phyloP scores from a whole-genome alignment of 2,113 vertebrate species.

The Zosterops pallidus region DNA sequence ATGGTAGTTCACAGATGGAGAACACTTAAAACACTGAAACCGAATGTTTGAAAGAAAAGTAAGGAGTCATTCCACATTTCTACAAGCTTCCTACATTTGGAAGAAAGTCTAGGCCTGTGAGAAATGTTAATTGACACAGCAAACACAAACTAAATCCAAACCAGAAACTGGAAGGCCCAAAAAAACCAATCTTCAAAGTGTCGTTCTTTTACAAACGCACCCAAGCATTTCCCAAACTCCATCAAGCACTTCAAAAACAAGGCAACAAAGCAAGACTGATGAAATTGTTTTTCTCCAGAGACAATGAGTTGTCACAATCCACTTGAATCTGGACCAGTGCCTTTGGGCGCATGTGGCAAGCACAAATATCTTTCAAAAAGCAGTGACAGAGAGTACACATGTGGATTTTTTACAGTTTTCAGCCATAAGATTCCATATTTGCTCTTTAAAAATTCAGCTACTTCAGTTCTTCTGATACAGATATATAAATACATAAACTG shows the following conservation, averaged over 20 bases:
- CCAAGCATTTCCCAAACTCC: not conserved
- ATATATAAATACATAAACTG: not conserved
- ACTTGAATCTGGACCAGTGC: not conserved
- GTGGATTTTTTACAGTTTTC: not conserved
- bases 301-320: not conserved
- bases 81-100: not conserved
- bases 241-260: not conserved
- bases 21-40: not conserved
- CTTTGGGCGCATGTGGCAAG: not conserved
- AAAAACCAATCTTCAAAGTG: not conserved
- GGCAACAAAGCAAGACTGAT: not conserved
- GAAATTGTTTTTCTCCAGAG: slow-evolving; percentile 12
- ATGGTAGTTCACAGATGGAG: not conserved
- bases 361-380: not conserved
- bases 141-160: not conserved
- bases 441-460: not conserved
- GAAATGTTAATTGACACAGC: not conserved
- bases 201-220: not conserved
- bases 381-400: accelerated
- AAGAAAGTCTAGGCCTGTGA: not conserved
- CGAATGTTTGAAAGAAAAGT: not conserved
- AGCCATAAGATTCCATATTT: not conserved
- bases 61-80: not conserved
- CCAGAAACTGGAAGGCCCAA: not conserved
- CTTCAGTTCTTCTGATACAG: not conserved